phyloP scores from a whole-genome alignment of 2,797 vertebrate genomes.

The Onychomys arenicola region DNA sequence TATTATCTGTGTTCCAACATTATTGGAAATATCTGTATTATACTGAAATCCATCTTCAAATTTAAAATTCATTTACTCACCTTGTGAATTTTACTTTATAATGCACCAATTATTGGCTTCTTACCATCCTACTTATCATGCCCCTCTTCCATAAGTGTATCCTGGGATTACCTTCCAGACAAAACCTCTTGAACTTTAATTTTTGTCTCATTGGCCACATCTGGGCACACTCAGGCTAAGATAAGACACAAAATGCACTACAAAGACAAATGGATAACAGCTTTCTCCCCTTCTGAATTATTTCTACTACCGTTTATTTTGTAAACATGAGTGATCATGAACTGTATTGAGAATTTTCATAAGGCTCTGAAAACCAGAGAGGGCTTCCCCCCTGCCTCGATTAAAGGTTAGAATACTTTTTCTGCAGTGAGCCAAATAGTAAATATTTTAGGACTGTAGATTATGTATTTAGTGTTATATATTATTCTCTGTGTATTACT shows the following conservation, averaged over 20 bases:
- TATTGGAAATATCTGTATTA: not conserved
- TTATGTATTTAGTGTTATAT: not conserved
- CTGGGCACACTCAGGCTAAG: not conserved
- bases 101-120: not conserved
- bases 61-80: not conserved
- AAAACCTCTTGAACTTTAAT: not conserved
- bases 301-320: not conserved
- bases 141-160: not conserved
- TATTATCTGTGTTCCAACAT: not conserved
- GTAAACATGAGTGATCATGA: not conserved
- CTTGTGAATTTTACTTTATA: not conserved
- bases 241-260: not conserved
- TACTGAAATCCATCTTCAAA: not conserved
- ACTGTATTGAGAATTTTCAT: slow-evolving; percentile 1
- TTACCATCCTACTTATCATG: not conserved
- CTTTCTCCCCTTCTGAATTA: not conserved
- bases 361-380: not conserved
- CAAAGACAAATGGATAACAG: slow-evolving; percentile 4
- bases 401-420: not conserved
- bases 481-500: slow-evolving; percentile 11
- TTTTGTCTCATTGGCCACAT: slow-evolving; percentile 36
- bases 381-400: not conserved
- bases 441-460: slow-evolving; percentile 43
- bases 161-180: not conserved
- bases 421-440: not conserved